These are phyloP conservation scores for Orchestes rusci DNA, from an alignment of 2,888 invertebrate genomes.

Conservation along the genomic window DNA sequence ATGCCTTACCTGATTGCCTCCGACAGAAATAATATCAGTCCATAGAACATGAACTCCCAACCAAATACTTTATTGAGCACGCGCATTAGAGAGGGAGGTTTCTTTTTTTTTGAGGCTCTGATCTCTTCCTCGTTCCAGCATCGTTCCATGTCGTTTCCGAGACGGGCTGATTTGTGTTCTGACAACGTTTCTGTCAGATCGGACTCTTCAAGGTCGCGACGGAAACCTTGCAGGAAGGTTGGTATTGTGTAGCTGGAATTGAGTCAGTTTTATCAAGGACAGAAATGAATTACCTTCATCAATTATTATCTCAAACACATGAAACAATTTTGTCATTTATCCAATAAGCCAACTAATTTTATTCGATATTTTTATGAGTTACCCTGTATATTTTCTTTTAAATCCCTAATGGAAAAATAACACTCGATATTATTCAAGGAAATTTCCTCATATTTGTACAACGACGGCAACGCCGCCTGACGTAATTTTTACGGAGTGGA, in stretches of 20 bases:
- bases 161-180: slow-evolving; percentile 58
- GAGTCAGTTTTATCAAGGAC: too few relatives aligned
- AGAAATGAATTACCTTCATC: too few relatives aligned
- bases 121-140: slow-evolving; percentile 57
- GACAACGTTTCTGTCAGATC: slow-evolving; percentile 62
- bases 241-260: slow-evolving; percentile 63
- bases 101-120: slow-evolving; percentile 38
- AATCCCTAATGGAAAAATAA: too few relatives aligned
- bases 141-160: slow-evolving; percentile 57
- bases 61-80: slow-evolving; percentile 58
- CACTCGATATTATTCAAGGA: too few relatives aligned
- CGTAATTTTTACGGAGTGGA: too few relatives aligned
- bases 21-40: slow-evolving; percentile 54
- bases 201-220: slow-evolving; percentile 55
- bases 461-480: too few relatives aligned
- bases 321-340: too few relatives aligned
- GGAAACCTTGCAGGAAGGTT: slow-evolving; percentile 61
- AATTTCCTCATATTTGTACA: too few relatives aligned
- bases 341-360: too few relatives aligned
- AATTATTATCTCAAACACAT: too few relatives aligned
- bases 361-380: too few relatives aligned
- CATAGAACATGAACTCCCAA: slow-evolving; percentile 53
- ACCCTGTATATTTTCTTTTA: too few relatives aligned
- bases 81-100: slow-evolving; percentile 53
- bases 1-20: slow-evolving; percentile 52